Conservation (phyloP, 2,113 vertebrate species). For the Eleginops maclovinus region DNA sequence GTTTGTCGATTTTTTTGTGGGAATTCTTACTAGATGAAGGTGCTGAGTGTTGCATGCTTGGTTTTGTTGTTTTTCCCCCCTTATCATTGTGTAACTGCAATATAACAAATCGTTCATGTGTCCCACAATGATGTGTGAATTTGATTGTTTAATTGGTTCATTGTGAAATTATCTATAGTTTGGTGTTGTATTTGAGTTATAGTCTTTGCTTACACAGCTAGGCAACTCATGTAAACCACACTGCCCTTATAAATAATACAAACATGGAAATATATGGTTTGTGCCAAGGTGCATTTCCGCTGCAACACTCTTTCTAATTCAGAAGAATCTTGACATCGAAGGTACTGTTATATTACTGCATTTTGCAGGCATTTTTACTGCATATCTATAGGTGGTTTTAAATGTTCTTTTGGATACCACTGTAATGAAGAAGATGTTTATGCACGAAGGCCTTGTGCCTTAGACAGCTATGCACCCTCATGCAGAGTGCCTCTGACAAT, state of each 20-base stretch:
- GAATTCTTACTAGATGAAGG: conserved; percentile 69
- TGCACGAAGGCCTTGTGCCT: conserved; percentile 77
- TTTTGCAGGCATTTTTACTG: conserved; percentile 69
- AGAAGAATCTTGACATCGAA: conserved; percentile 48
- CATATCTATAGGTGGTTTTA: conserved; percentile 58
- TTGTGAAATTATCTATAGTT: conserved; percentile 58
- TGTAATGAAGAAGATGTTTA: conserved; percentile 68
- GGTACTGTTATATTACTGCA: conserved; percentile 51
- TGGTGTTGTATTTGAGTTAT: conserved; percentile 66
- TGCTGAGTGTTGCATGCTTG: conserved; percentile 76
- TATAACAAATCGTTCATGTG: conserved; percentile 57
- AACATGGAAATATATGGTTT: conserved; percentile 48
- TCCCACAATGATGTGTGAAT: conserved; percentile 41
- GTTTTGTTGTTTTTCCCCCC: conserved; percentile 47
- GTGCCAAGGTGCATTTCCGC: conserved; percentile 79
- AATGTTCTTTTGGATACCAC: conserved; percentile 67
- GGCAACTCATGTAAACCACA: conserved; percentile 70
- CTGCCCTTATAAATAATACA: conserved; percentile 66
- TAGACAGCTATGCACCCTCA: conserved; percentile 77
- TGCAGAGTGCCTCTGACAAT: conserved; percentile 76
- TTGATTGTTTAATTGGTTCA: conserved; percentile 61
- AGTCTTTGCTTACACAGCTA: conserved; percentile 62
- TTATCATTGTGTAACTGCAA: conserved; percentile 52
- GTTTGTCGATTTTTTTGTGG: conserved; percentile 64
- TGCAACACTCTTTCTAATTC: conserved; percentile 64